phyloP scores from a whole-genome alignment of 2,888 invertebrate genomes.

The Drosophila acutilabella region DNA sequence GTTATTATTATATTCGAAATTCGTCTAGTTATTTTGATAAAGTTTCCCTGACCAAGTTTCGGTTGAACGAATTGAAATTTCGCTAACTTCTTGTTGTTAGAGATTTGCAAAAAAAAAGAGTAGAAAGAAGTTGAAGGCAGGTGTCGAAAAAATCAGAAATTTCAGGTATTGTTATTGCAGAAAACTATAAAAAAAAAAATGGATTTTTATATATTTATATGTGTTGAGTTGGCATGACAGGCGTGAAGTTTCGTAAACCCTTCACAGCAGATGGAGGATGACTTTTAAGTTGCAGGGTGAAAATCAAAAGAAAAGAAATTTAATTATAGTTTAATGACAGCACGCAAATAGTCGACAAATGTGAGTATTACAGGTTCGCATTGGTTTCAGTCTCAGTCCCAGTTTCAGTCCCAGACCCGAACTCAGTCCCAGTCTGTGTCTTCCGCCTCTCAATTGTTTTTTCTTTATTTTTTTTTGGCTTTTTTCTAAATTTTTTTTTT shows the following conservation, averaged over 20 bases:
- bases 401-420: constrained; percentile 9
- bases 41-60: constrained; percentile 38
- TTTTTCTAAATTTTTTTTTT: constrained; percentile 13
- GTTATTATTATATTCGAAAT: constrained; percentile 21
- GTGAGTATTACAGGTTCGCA: constrained; percentile 49
- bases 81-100: constrained; percentile 23
- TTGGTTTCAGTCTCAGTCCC: constrained; percentile 32
- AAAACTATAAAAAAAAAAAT: constrained; percentile 22
- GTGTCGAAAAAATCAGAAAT: constrained; percentile 23
- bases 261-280: constrained; percentile 64
- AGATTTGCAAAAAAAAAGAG: not conserved
- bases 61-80: constrained; percentile 33
- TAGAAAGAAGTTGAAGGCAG: not conserved
- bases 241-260: constrained; percentile 73
- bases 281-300: constrained; percentile 76
- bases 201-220: not conserved
- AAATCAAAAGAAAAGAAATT: constrained; percentile 80
- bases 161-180: constrained; percentile 30
- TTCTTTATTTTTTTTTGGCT: not conserved
- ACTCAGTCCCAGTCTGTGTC: constrained; percentile 19
- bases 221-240: constrained; percentile 60
- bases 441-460: constrained; percentile 51
- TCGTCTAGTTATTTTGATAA: constrained; percentile 14
- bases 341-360: constrained; percentile 76
- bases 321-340: constrained; percentile 77